Conservation (phyloP, 1,140 invertebrate species). For the Drosophila pseudoobscura region DNA sequence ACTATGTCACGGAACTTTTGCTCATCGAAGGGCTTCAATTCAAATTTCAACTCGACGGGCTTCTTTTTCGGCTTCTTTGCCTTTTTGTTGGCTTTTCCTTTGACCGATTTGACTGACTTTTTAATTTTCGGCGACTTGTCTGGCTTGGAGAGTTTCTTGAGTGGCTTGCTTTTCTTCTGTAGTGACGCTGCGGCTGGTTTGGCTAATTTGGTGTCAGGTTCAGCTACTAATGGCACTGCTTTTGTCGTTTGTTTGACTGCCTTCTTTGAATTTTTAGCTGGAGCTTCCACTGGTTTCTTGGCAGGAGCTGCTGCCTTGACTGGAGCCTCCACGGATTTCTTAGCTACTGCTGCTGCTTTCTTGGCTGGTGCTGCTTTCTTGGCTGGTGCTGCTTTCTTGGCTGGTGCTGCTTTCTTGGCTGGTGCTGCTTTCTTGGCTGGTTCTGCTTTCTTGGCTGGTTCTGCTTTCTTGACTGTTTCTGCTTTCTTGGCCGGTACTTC, state of each 20-base stretch:
- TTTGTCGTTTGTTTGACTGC: neutral
- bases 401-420: neutral
- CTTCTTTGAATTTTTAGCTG: conserved; percentile 7
- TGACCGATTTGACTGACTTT: neutral
- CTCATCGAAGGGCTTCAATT: conserved; percentile 68
- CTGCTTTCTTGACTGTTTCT: conserved; percentile 11
- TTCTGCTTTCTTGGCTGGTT: neutral
- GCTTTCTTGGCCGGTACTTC: neutral
- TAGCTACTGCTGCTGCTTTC: neutral
- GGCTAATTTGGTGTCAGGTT: neutral
- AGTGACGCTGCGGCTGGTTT: conserved; percentile 11
- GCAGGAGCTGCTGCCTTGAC: neutral
- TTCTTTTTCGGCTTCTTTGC: conserved; percentile 15
- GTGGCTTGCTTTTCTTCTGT: conserved; percentile 24
- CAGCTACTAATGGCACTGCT: too few species aligned
- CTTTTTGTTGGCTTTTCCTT: conserved; percentile 12
- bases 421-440: conserved; percentile 3
- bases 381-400: conserved; percentile 6
- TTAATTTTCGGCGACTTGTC: conserved; percentile 36
- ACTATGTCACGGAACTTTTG: conserved; percentile 66
- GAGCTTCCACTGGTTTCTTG: conserved; percentile 9
- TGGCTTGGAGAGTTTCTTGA: conserved; percentile 25
- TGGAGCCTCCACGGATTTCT: neutral
- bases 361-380: conserved; percentile 4
- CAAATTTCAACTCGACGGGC: conserved; percentile 34